Conservation (phyloP, 2,888 invertebrate species). For the Leptinotarsa rubiginosa region DNA sequence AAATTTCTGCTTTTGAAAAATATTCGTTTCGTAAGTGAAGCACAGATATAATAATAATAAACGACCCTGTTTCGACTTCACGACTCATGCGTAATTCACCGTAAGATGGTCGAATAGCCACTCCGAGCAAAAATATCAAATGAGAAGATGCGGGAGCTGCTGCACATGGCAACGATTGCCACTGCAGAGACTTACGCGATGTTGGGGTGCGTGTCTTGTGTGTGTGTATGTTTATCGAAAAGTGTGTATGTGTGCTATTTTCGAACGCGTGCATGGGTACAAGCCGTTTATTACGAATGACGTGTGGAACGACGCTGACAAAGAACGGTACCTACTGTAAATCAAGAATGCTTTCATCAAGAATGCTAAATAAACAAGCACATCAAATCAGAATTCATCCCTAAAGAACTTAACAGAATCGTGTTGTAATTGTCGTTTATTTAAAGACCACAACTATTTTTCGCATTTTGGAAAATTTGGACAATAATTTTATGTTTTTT, state of each 20-base stretch:
- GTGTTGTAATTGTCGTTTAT: no score
- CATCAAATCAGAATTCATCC: no score
- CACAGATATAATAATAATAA: no score
- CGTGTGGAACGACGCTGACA: background rate
- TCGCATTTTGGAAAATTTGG: no score
- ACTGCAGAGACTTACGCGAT: constrained; percentile 29
- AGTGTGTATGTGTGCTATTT: constrained; percentile 39
- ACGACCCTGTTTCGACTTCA: no score
- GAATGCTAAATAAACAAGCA: background rate
- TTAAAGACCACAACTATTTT: no score
- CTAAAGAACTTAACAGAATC: no score
- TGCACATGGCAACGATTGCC: constrained; percentile 41
- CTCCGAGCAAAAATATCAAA: constrained; percentile 25
- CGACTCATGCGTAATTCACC: background rate
- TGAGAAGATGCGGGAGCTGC: constrained; percentile 30
- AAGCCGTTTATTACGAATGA: constrained; percentile 3
- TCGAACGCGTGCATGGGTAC: constrained; percentile 33
- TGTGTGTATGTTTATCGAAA: constrained; percentile 29
- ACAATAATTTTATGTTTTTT: no score
- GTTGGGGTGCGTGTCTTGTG: constrained; percentile 15
- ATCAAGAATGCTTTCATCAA: background rate
- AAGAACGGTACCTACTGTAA: background rate
- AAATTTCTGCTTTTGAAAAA: no score
- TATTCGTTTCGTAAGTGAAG: no score
- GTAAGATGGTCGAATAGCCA: background rate